phyloP scores from a whole-genome alignment of 1,140 invertebrate genomes.

The Steinernema feltiae region DNA sequence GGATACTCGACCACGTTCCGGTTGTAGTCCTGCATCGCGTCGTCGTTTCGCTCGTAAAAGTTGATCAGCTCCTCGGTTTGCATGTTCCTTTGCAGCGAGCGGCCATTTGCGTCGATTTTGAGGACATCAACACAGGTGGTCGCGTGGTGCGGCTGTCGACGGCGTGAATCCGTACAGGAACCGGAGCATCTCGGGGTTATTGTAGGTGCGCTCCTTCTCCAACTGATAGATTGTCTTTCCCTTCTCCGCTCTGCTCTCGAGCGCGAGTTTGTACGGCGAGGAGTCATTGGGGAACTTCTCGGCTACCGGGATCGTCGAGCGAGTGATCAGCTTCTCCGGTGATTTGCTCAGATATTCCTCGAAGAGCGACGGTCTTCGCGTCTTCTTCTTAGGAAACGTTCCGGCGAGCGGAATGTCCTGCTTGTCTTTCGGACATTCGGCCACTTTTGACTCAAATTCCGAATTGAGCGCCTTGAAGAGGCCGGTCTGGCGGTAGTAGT shows the following conservation, averaged over 20 bases:
- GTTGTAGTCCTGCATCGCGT: neutral
- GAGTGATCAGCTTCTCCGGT: neutral
- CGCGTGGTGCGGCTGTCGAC: neutral
- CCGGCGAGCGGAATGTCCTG: neutral
- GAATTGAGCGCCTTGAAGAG: neutral
- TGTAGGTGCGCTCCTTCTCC: slow-evolving; percentile 2
- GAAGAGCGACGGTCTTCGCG: neutral
- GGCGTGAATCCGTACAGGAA: neutral
- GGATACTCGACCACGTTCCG: neutral
- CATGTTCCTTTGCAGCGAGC: neutral
- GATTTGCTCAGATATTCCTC: neutral
- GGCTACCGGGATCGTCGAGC: neutral
- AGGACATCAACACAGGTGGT: neutral
- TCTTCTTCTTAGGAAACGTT: slow-evolving; percentile 3
- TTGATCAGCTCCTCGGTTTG: neutral
- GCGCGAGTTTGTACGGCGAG: neutral
- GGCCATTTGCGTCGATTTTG: neutral
- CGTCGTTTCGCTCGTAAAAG: neutral
- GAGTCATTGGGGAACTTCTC: slow-evolving; percentile 9
- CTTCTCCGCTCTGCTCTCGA: neutral
- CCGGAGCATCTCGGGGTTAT: neutral
- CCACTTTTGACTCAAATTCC: slow-evolving; percentile 1
- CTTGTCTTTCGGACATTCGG: neutral
- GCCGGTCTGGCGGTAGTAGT: neutral
- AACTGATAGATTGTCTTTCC: slow-evolving; percentile 1